A percentile compares a stretch with the other conserved stretches of the same genome.
phyloP scores from a whole-genome alignment of 2,113 vertebrate species.

The Bambusicola thoracicus region DNA sequence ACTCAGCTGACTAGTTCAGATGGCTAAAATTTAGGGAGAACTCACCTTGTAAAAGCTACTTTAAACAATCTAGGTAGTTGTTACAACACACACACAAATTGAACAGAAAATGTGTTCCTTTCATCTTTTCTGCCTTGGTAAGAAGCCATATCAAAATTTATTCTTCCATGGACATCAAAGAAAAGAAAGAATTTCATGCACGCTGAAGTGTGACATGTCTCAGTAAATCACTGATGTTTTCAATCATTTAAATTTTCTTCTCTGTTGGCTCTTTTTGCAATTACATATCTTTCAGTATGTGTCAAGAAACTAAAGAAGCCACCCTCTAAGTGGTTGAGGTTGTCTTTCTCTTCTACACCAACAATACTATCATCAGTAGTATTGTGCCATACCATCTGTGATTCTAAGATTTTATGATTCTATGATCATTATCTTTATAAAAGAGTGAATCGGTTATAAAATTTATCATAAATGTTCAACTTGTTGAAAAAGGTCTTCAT shows the following conservation, averaged over 20 bases:
- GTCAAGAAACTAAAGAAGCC: not conserved
- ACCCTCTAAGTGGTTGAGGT: not conserved
- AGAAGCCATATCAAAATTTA: too few species aligned
- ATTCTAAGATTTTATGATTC: too few species aligned
- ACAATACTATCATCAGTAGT: not conserved
- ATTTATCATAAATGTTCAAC: not conserved
- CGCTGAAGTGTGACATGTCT: not conserved
- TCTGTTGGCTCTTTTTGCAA: not conserved
- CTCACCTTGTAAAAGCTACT: not conserved
- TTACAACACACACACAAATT: not conserved
- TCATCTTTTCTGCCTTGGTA: not conserved
- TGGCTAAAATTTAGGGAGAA: not conserved
- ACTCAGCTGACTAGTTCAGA: not conserved
- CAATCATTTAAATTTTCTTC: not conserved
- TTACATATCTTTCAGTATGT: not conserved
- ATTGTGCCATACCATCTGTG: not conserved
- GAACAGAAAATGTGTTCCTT: not conserved
- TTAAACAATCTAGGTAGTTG: not conserved
- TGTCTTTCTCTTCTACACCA: not conserved
- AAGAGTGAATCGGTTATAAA: not conserved
- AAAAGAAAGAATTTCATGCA: not conserved
- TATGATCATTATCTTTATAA: not conserved
- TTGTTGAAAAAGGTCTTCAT: not conserved
- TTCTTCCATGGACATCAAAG: not conserved
- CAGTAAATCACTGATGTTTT: not conserved